Evolutionary conservation across 2,888 invertebrate genomes (phyloP), one percentile per base, ranked within the genome.

Genomic region (Ischnus inquisitorius): DNA sequence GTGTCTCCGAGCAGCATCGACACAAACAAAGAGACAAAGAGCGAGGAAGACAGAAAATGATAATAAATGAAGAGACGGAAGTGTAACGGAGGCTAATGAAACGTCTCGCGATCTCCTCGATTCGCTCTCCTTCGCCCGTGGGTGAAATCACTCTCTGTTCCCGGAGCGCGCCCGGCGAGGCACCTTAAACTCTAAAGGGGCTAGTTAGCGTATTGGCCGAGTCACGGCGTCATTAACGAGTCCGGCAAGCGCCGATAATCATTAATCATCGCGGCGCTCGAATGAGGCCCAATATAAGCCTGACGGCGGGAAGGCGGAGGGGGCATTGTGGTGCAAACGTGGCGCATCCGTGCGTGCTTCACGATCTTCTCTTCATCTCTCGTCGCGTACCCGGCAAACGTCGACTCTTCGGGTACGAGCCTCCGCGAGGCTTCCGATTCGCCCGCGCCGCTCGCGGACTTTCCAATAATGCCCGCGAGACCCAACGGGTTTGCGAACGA

Each of bases 211-310:
- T 91, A 92, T 91, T 89, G 89, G 92, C 85, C 92, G 90, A 93
- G 93, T 93, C 93, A 93, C 91, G 91, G 91, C 90, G 88, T 92
- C 91, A 92, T 92, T 93, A 93, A 92, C 92, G 91, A 89, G 87
- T 90, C 79, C 79, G 65, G 46, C 83, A 88, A 83, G 87, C 86
- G 86, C 85, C 86, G 86, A 90, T 92, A 88, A 90, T 90, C 93
- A 93, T 93, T 93, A 93, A 93, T 93, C 93, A 93, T 93, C 85
- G 82, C 74, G 82, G 82, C 82, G 84, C 85, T 83, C 84, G 19
- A 75, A 64, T 34, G 74, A 64, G 39, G 34, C 8, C 8, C 64
- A 51, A 46, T 34, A 34, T 46, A 46, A 28, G 54, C 57, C 19
- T n/a, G 14, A 19, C 22, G 54, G 12, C 6, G n/a, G 34, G 22